These are phyloP conservation scores for Agapostemon virescens DNA, from an alignment of 2,888 invertebrate genomes.

Conservation along the genomic window DNA sequence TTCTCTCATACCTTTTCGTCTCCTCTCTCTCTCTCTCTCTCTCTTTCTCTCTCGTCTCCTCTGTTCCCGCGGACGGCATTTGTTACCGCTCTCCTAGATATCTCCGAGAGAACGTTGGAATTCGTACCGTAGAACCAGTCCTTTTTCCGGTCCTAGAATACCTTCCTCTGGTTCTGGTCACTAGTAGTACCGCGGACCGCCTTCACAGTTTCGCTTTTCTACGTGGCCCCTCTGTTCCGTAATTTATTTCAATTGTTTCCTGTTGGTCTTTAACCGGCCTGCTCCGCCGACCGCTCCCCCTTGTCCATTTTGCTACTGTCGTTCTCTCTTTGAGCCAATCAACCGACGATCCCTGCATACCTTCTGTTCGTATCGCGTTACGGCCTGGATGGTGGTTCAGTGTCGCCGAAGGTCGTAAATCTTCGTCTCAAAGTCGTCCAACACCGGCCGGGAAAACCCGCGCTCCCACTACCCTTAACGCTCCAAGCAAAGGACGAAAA, in stretches of 20 bases:
- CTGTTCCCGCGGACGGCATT: slow-evolving; percentile 12
- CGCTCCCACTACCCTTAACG: no score
- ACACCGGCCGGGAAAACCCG: no score
- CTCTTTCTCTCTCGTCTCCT: slow-evolving; percentile 14
- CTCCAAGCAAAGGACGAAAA: no score
- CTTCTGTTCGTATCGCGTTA: no score
- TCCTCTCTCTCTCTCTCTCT: no score
- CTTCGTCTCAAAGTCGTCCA: no score
- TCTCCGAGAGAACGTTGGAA: neutral
- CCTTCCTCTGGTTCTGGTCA: neutral
- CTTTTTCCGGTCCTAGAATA: neutral
- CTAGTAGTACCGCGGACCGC: neutral
- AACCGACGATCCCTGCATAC: slow-evolving; percentile 4
- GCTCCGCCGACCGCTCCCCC: neutral
- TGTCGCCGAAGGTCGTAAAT: no score
- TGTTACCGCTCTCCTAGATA: slow-evolving; percentile 29
- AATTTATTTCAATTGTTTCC: slow-evolving; percentile 34
- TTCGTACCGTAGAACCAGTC: neutral
- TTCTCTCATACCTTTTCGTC: no score
- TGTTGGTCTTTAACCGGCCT: neutral
- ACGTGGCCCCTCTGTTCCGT: slow-evolving; percentile 1
- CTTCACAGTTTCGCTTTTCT: slow-evolving; percentile 3
- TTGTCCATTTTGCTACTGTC: neutral
- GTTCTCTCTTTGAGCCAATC: slow-evolving; percentile 6
- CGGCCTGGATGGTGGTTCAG: no score